Evolutionary conservation across 2,113 vertebrate genomes (phyloP).

Genomic region (Megaceryle torquata): DNA sequence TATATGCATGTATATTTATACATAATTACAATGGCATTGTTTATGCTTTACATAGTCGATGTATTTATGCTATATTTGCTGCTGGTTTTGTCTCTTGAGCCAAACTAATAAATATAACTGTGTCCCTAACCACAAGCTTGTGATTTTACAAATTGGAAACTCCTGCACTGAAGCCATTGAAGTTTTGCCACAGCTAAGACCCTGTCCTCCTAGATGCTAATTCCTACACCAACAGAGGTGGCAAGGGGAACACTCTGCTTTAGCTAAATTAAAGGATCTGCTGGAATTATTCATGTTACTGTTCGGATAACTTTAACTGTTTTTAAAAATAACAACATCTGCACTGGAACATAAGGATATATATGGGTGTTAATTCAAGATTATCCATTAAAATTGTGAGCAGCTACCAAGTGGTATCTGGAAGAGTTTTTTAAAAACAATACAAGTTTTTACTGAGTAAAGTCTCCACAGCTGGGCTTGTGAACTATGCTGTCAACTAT

Average conservation of each 20-base stretch:
- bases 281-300: background rate
- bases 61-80: background rate
- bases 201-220: background rate
- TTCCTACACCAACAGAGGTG: background rate
- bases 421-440: background rate
- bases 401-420: background rate
- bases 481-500: background rate
- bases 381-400: background rate
- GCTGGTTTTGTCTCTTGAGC: background rate
- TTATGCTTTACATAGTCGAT: background rate
- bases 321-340: background rate
- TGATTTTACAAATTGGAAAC: background rate
- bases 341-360: background rate
- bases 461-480: background rate
- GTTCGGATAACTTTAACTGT: background rate
- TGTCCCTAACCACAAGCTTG: background rate
- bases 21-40: background rate
- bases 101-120: background rate
- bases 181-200: background rate
- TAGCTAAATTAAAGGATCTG: background rate
- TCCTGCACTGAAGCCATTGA: background rate
- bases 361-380: background rate
- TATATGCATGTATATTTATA: background rate
- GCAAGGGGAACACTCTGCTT: background rate
- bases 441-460: background rate